Conservation (phyloP, 2,888 invertebrate species). For the Pimpla rufipes region DNA sequence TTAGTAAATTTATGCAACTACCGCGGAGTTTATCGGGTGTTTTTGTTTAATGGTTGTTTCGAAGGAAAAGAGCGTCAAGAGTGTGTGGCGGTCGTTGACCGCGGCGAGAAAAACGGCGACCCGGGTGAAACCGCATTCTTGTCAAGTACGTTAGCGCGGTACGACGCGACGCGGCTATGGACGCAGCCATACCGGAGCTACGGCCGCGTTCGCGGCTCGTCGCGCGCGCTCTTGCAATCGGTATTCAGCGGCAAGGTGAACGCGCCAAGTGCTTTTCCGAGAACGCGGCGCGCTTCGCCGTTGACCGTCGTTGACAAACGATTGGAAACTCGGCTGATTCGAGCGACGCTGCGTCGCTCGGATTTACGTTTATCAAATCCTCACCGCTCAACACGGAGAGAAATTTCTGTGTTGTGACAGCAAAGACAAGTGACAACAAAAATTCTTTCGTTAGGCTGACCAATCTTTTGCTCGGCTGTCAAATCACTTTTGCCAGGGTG, state of each 20-base stretch:
- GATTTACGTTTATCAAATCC: too few relatives aligned
- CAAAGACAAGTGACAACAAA: too few relatives aligned
- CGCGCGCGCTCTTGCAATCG: constrained; percentile 49
- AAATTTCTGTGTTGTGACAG: too few relatives aligned
- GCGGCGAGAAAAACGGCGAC: constrained; percentile 75
- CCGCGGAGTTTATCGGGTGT: too few relatives aligned
- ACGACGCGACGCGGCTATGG: constrained; percentile 48
- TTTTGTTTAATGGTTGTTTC: not conserved
- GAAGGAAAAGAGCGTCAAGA: constrained; percentile 8
- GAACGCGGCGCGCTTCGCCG: constrained; percentile 55
- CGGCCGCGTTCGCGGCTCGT: constrained; percentile 18
- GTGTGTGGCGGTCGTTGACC: constrained; percentile 75
- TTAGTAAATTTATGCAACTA: too few relatives aligned
- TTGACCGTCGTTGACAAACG: constrained; percentile 27
- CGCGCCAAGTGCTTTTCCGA: constrained; percentile 66
- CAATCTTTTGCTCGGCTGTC: too few relatives aligned
- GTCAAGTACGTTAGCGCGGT: constrained; percentile 79
- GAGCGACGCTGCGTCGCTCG: constrained; percentile 10
- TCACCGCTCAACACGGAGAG: too few relatives aligned
- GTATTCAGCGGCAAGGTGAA: constrained; percentile 67
- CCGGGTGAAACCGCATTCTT: constrained; percentile 81
- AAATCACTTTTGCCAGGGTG: too few relatives aligned
- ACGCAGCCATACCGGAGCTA: constrained; percentile 52
- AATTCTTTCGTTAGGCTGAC: too few relatives aligned
- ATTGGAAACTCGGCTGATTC: constrained; percentile 64